A percentile compares a stretch with the other conserved stretches of the same genome.
These are phyloP conservation scores for Euura lappo DNA, from an alignment of 1,140 invertebrate genomes.

Conservation along the genomic window DNA sequence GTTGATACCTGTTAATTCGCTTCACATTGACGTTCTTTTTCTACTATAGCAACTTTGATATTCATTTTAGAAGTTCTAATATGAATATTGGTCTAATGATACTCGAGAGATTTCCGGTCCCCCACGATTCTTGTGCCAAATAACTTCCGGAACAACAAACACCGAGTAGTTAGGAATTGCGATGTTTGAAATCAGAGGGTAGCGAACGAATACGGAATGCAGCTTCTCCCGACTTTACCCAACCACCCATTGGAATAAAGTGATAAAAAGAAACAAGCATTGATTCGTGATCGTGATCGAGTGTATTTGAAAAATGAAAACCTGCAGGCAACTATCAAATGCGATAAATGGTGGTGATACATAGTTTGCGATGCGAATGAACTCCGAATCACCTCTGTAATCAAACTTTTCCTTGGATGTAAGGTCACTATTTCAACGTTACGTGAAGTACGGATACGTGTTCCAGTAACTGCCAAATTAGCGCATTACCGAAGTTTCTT, in stretches of 20 bases:
- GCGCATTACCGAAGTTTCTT: slow-evolving; percentile 58
- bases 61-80: too few species aligned
- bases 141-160: not conserved
- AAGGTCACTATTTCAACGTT: not conserved
- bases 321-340: not conserved
- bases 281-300: too few species aligned
- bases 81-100: too few species aligned
- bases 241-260: too few species aligned
- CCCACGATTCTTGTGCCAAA: not conserved
- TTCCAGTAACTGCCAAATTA: slow-evolving; percentile 41
- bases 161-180: not conserved
- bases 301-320: not conserved
- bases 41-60: too few species aligned
- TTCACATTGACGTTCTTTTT: too few species aligned
- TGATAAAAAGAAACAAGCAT: too few species aligned
- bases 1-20: too few species aligned
- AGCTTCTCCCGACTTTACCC: not conserved
- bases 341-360: not conserved
- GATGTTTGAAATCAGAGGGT: not conserved
- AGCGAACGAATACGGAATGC: not conserved
- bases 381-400: not conserved
- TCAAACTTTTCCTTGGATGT: not conserved
- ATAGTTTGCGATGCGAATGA: not conserved
- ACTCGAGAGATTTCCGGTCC: not conserved
- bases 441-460: slow-evolving; percentile 8